Conservation (phyloP, 1,140 invertebrate genomes). For the Atta cephalotes region DNA sequence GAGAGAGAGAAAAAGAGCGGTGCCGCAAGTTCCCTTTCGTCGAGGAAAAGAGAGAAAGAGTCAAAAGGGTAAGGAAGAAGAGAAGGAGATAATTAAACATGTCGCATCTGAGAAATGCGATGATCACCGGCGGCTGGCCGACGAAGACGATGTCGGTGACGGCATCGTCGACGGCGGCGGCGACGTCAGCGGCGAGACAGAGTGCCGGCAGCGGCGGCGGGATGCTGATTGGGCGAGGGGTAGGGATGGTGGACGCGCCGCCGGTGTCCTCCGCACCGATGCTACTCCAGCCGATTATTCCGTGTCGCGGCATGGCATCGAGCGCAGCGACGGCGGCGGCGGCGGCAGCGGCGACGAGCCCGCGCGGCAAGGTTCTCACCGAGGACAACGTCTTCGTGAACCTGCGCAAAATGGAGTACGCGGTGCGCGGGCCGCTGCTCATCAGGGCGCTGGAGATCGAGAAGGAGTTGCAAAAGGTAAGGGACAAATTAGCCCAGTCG, state of each 20-base stretch:
- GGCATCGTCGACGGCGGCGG: too few species aligned
- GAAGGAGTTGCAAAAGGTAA: constrained; percentile 93
- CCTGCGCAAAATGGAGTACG: constrained; percentile 98
- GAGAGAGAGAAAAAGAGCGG: not conserved
- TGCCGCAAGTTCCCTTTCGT: not conserved
- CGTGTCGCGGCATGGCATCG: constrained; percentile 77
- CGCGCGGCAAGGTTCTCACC: constrained; percentile 86
- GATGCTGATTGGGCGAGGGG: not conserved
- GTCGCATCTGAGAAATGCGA: constrained; percentile 61
- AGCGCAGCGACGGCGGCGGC: not conserved
- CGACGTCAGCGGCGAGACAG: constrained; percentile 4
- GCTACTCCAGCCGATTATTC: constrained; percentile 89
- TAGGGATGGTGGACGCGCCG: not conserved
- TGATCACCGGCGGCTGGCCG: constrained; percentile 67
- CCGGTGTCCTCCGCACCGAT: constrained; percentile 85
- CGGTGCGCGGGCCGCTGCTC: constrained; percentile 97
- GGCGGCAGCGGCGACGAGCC: not conserved
- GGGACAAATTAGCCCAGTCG: constrained; percentile 26
- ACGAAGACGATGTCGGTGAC: constrained; percentile 33
- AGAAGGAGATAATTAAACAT: constrained; percentile 20
- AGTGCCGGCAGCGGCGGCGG: constrained; percentile 35
- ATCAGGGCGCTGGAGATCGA: constrained; percentile 94
- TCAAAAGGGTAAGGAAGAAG: constrained; percentile 10
- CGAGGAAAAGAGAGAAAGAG: not conserved
- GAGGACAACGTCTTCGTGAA: constrained; percentile 96